Evolutionary conservation across 2,797 vertebrate species (phyloP).

Genomic region (Nyctalus aviator): DNA sequence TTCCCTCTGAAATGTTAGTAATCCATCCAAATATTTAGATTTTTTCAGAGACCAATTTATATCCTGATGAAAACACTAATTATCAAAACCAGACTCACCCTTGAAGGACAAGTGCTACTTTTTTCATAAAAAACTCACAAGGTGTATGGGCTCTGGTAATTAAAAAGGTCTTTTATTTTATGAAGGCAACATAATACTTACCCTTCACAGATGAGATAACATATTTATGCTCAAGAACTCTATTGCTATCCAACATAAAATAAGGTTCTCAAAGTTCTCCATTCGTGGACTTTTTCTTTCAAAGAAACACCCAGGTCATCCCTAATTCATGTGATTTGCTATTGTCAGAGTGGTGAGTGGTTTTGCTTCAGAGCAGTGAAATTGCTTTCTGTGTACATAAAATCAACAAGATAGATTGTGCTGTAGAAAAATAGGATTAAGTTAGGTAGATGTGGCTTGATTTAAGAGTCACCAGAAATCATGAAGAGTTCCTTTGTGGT

Average conservation of each 20-base stretch:
- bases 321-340: conserved; percentile 78
- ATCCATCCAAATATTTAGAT: conserved; percentile 41
- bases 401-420: conserved; percentile 79
- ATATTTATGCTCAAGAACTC: conserved; percentile 70
- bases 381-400: conserved; percentile 80
- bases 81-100: conserved; percentile 45
- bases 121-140: conserved; percentile 45
- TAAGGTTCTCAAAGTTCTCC: conserved; percentile 71
- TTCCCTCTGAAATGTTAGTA: conserved; percentile 56
- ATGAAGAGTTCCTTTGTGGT: not conserved
- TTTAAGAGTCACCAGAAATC: conserved; percentile 76
- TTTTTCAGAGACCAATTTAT: conserved; percentile 55
- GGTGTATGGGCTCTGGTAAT: not conserved
- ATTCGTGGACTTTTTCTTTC: conserved; percentile 61
- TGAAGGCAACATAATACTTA: conserved; percentile 68
- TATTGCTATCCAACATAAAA: conserved; percentile 68
- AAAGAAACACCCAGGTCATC: conserved; percentile 59
- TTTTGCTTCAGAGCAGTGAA: conserved; percentile 77
- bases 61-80: conserved; percentile 56
- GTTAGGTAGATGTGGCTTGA: conserved; percentile 77
- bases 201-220: conserved; percentile 53
- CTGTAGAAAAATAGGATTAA: conserved; percentile 78
- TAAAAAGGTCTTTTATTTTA: conserved; percentile 69
- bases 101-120: conserved; percentile 51
- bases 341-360: conserved; percentile 74